Base-by-base conservation (phyloP, 2,888 invertebrate species). In the Lasioglossum oenotherae region DNA sequence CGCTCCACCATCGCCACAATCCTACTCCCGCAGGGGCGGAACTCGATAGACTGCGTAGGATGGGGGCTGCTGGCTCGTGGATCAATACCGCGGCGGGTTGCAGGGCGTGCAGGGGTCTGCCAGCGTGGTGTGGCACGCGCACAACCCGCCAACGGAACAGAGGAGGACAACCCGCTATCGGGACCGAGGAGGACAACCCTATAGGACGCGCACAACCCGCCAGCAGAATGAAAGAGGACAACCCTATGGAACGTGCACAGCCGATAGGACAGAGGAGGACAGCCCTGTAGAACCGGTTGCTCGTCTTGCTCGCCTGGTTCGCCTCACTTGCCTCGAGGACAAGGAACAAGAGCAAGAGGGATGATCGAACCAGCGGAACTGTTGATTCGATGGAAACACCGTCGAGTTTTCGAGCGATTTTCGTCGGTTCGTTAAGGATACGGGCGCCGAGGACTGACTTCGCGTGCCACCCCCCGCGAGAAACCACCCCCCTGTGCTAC, bases 41-140 rank as follows among this genome's bases (percentile, higher is more conserved):
- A 87, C 89, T 87, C 85, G 89, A 84, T 88, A 71, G 89, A 84
- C 84, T 77, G 41, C 31, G 41, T 49, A 74, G 88, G 85, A 75
- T 80, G 85, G 82, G 81, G 86, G 78, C 27, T 78, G 82, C 72
- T 57, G 38, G 90, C 90, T 89, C 88, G 78, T 87, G 92, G 93
- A 93, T 93, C 93, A 93, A 93, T 93, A 93, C 92, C 82, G 75
- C 67, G 46, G 90, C 74, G 88, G 87, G 91, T 85, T 86, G 90
- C 86, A 87, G 88, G 84, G 85, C 79, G 83, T 80, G 67, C 83
- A 89, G 91, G 87, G 89, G 90, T 69, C 57, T 82, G 53, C 80
- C 41, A 41, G 71, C n/a, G 71, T 84, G 85, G 82, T 82, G 60
- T 87, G 87, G 91, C 90, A 90, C 89, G 88, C 91, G 91, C 91